Evolutionary conservation across 2,797 vertebrate species (phyloP).

Genomic region (Argya squamiceps): DNA sequence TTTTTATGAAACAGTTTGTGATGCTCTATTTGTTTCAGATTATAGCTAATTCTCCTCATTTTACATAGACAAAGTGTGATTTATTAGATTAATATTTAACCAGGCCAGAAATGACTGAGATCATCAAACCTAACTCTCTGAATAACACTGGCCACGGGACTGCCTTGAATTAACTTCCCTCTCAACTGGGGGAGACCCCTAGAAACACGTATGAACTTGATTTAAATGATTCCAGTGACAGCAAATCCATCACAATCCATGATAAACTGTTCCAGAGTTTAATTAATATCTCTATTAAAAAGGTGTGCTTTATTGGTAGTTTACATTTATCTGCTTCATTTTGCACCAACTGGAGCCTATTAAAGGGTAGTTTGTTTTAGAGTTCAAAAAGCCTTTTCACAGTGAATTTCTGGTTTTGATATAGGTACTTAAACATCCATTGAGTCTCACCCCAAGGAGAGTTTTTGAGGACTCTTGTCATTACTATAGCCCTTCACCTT

Average conservation of each 20-base stretch:
- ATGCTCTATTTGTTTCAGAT: background rate
- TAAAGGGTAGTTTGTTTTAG: constrained; percentile 27
- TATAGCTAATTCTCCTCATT: background rate
- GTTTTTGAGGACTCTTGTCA: background rate
- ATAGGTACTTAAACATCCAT: background rate
- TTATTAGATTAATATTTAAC: constrained; percentile 11
- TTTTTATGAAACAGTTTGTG: background rate
- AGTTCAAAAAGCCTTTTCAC: constrained; percentile 48
- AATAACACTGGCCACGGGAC: background rate
- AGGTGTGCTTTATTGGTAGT: constrained; percentile 48
- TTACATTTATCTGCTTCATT: constrained; percentile 47
- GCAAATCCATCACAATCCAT: background rate
- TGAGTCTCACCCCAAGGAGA: background rate
- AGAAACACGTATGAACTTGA: constrained; percentile 41
- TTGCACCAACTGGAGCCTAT: constrained; percentile 57
- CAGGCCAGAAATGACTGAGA: background rate
- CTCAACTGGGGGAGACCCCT: constrained; percentile 2
- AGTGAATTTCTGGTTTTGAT: constrained; percentile 46
- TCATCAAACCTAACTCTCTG: background rate
- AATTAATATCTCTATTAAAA: constrained; percentile 61
- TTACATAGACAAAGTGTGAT: background rate
- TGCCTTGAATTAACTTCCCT: constrained; percentile 37
- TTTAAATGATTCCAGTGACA: constrained; percentile 7
- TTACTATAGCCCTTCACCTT: background rate
- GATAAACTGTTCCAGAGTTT: constrained; percentile 52